Evolutionary conservation across 92 coral and sea anemone genomes (phyloP), one percentile per base, ranked within the genome.

Genomic region (Phymanthus crucifer): DNA sequence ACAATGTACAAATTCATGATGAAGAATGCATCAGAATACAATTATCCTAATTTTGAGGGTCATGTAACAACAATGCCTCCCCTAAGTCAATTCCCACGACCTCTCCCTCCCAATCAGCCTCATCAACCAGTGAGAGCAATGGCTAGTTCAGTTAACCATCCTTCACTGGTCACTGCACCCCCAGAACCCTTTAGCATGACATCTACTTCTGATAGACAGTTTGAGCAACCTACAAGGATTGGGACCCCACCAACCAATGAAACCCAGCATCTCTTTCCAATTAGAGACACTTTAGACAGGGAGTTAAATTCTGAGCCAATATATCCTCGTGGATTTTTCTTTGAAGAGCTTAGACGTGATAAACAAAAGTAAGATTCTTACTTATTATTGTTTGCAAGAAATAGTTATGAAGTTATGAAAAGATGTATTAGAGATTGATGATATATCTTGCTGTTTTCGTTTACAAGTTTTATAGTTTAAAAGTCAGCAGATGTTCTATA

Each of bases 1-100:
- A 69, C 73, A 32, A 78, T 84, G 19, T 84, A 84, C 78, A 72
- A 75, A 50, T 83, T 67, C 68, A 65, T 84, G 88, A 47, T 84
- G 66, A 70, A 71, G 50, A 78, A 78, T 29, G 52, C 29, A 64
- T 48, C 83, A 57, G 74, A 71, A 36, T 38, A 74, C 64, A 38
- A 36, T 54, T 61, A 26, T 61, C 68, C 68, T 3, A 61, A 61
- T 61, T 61, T 61, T 61, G 68, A 61, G 68, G 34, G 68, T 34
- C 68, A 14, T 26, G 34, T 61, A 61, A 34, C 68, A 61, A 61
- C 68, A 61, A 61, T 61, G 68, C 68, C 68, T 0, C 48, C 48
- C 48, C 48, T 43, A 2, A 61, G 27, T 61, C 68, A 61, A 61
- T 61, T 61, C 34, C 34, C 68, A 61, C 67, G 33, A 58, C 67